Evolutionary conservation across 2,113 vertebrate species (phyloP), one percentile per base, ranked within the genome.

Genomic region (Chionodraco myersi): DNA sequence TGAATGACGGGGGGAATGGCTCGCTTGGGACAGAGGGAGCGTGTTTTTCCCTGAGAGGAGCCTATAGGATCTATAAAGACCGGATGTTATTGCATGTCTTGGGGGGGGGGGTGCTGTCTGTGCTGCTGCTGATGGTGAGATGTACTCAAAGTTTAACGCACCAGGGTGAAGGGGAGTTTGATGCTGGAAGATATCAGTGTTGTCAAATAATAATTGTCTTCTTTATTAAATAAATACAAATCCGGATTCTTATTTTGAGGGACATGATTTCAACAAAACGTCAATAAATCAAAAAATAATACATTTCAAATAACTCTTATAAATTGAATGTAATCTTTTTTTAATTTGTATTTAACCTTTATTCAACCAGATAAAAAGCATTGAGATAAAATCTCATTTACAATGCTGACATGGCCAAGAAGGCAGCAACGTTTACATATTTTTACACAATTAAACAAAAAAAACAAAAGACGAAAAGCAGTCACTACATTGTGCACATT

Each of bases 1-100:
- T 94, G 91, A 94, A 93, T 93, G 88, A 84, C 88, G 72, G 88
- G 82, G 23, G 45, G 64, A 82, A 92, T 92, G 84, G 86, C 70
- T 74, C 92, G 93, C 92, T 77, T 62, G 92, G 93, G 93, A 94
- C 79, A 82, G 67, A 47, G 64, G 36, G 83, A 59, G 80, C 75
- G 63, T 90, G 88, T 89, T 90, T 79, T 1, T 53, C 7, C 72
- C 80, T 86, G 77, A 78, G 70, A 86, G 74, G 65, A 71, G 80
- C 67, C 53, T 79, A 61, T 64, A 83, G 77, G 66, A 57, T 72
- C 64, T 36, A 26, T 85, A 21, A 59, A 73, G 59, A 8, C 36
- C 18, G 44, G 48, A n/a, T 16, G 65, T 56, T 48, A 30, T 23
- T 3, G 62, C 3, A 11, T 77, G 58, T 75, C 70, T 54, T 21